A percentile compares a stretch with the other conserved stretches of the same genome.
Evolutionary conservation across 2,113 vertebrate genomes (phyloP).

Genomic region (Aegotheles bennettii): DNA sequence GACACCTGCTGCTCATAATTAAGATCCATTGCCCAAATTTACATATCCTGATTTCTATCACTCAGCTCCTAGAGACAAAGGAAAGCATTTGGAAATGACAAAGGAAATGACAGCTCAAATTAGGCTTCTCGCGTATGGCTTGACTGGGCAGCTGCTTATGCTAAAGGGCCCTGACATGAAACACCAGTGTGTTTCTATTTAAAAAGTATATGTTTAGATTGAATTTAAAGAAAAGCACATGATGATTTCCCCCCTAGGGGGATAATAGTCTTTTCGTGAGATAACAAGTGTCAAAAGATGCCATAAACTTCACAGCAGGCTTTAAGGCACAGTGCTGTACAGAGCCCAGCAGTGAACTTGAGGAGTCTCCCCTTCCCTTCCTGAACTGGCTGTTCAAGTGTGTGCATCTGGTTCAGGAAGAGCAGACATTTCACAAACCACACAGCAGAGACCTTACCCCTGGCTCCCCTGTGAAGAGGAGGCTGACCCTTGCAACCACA

Average conservation of each 20-base stretch:
- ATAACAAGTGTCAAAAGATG: constrained; percentile 34
- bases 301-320: background rate
- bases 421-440: background rate
- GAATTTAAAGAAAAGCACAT: constrained; percentile 77
- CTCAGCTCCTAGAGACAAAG: constrained; percentile 75
- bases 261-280: constrained; percentile 75
- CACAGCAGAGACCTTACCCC: background rate
- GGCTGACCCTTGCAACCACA: background rate
- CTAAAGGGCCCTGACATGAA: constrained; percentile 51
- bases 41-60: constrained; percentile 83
- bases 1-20: constrained; percentile 93
- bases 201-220: constrained; percentile 75
- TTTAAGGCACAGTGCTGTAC: background rate
- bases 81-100: constrained; percentile 54
- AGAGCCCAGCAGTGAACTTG: background rate
- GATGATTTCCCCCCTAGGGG: constrained; percentile 45
- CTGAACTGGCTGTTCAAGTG: background rate
- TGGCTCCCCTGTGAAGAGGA: background rate
- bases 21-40: constrained; percentile 85
- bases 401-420: background rate
- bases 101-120: constrained; percentile 82
- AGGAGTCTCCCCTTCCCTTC: background rate
- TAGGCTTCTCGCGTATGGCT: constrained; percentile 40
- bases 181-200: constrained; percentile 40
- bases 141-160: constrained; percentile 66